Conservation (phyloP, 2,888 invertebrate species). For the Furcula furcula region DNA sequence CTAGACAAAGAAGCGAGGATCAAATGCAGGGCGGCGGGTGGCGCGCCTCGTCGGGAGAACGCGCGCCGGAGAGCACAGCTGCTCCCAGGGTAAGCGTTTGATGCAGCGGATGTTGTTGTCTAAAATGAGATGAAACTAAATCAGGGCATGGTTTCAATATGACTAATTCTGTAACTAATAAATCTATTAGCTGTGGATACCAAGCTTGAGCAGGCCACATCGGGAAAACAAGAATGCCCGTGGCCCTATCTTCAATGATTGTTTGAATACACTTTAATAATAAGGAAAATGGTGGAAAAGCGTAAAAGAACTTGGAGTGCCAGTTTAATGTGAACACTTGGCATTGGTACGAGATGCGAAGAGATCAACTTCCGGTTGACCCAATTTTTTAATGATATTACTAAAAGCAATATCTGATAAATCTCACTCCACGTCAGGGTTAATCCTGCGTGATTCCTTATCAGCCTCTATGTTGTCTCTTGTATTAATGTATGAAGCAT, state of each 20-base stretch:
- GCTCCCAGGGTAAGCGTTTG: slow-evolving; percentile 6
- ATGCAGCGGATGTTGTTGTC: neutral
- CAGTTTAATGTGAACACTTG: slow-evolving; percentile 6
- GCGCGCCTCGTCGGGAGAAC: neutral
- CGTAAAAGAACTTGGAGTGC: neutral
- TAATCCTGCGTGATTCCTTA: neutral
- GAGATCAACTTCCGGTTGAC: slow-evolving; percentile 2
- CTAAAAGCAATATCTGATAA: neutral
- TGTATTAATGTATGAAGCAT: neutral
- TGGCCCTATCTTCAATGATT: neutral
- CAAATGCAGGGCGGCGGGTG: neutral
- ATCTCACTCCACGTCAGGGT: neutral
- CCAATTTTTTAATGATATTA: neutral
- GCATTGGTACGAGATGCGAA: slow-evolving; percentile 5
- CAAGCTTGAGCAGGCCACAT: slow-evolving; percentile 4
- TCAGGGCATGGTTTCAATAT: neutral
- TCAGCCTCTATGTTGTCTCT: neutral
- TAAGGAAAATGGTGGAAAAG: slow-evolving; percentile 3
- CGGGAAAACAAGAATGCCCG: slow-evolving; percentile 5
- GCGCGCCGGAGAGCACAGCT: slow-evolving; percentile 4
- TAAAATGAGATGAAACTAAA: neutral
- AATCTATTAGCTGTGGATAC: neutral
- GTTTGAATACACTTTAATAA: neutral
- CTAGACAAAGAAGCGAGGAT: slow-evolving; percentile 3
- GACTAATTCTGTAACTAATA: neutral